Evolutionary conservation across 2,888 invertebrate species (phyloP), one percentile per base, ranked within the genome.

Genomic region (Craniophora ligustri): DNA sequence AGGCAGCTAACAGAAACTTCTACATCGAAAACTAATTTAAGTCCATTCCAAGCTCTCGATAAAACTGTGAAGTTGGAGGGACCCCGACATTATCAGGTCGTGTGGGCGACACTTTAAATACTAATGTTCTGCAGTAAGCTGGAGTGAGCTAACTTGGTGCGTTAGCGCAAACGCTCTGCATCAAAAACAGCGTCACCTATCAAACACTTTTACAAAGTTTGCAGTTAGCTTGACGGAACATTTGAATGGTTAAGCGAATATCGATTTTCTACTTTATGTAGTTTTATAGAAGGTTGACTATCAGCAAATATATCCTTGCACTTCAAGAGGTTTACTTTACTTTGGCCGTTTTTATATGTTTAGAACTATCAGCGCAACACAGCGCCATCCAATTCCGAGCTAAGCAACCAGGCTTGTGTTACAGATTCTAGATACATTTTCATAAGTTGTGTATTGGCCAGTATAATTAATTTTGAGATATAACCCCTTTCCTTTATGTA

Each of bases 31-130:
- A 36, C 47, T n/a, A 23, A 40, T 53, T 36, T 28, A 40, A 53
- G 14, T 40, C 19, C 16, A 45, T 36, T 53, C 19, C 10, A 30
- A 13, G 15, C 18, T 19, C 42, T 61, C 36, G 40, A 67, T 61
- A 45, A 42, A 42, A 42, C 30, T 32, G 28, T 13, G 10, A 63
- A 64, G 32, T 61, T 45, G 7, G 21, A 26, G 34, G 19, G n/a
- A 13, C 5, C 18, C 8, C 4, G 14, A 35, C 44, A 34, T 44
- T 48, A 48, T 67, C 61, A 34, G 32, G 4, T 23, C 30, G 16
- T 48, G 35, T 36, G 59, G 60, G 47, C 32, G 34, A 23, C 44
- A 32, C 18, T 59, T 59, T 44, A 47, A 51, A 48, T 35, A 54
- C 44, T 41, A 32, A 36, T 32, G 39, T 36, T 30, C 21, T 10